A percentile compares a stretch with the other conserved stretches of the same genome.
phyloP scores from a whole-genome alignment of 1,140 invertebrate genomes.

The Tetraneura akinire region DNA sequence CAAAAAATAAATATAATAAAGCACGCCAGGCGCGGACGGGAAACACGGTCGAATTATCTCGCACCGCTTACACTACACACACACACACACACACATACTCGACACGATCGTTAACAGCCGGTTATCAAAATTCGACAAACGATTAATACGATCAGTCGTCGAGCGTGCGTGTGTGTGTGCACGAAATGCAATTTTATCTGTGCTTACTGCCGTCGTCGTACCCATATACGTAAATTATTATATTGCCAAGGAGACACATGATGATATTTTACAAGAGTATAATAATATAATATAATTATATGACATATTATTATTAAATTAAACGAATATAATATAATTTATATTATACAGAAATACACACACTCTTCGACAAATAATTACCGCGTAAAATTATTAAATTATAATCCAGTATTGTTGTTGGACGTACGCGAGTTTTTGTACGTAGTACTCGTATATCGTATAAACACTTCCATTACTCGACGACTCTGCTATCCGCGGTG shows the following conservation, averaged over 20 bases:
- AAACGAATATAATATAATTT: neutral
- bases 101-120: slow-evolving; percentile 14
- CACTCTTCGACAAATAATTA: slow-evolving; percentile 3
- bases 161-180: too few species aligned
- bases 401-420: slow-evolving; percentile 11
- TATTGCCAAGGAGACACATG: too few species aligned
- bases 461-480: neutral
- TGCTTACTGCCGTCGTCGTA: too few species aligned
- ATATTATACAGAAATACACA: neutral
- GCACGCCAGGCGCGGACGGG: too few species aligned
- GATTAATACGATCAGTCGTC: neutral
- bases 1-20: too few species aligned
- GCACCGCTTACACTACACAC: neutral
- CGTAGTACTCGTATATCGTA: slow-evolving; percentile 4
- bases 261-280: too few species aligned
- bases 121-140: slow-evolving; percentile 24
- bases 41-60: neutral
- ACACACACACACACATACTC: neutral
- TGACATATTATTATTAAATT: neutral
- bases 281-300: neutral
- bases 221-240: too few species aligned
- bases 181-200: too few species aligned
- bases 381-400: slow-evolving; percentile 38
- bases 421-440: neutral
- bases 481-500: neutral